Evolutionary conservation across 2,113 vertebrate genomes (phyloP).

Genomic region (Onychorhynchus coronatus): DNA sequence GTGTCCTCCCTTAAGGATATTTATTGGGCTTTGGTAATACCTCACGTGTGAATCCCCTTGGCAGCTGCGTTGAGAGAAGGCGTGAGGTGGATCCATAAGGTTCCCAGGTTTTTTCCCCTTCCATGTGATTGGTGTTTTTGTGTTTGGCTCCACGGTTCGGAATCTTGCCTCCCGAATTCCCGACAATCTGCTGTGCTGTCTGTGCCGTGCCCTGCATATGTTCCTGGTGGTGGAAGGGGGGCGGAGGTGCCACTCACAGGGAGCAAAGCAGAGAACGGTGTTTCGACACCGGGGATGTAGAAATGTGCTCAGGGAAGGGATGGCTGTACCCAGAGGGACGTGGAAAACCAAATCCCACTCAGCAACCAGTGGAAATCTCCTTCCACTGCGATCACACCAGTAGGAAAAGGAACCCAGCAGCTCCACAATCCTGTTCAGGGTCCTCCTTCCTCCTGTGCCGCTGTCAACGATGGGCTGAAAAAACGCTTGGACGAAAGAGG

Average conservation of each 20-base stretch:
- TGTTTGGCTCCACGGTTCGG: background rate
- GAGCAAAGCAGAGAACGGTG: background rate
- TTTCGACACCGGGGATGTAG: accelerated
- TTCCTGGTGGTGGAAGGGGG: background rate
- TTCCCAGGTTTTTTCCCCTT: background rate
- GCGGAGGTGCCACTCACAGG: background rate
- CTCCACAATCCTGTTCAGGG: background rate
- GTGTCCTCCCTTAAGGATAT: background rate
- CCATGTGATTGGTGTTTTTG: background rate
- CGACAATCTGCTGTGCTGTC: background rate
- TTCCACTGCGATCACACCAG: accelerated
- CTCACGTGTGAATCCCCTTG: background rate
- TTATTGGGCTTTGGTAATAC: background rate
- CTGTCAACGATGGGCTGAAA: background rate
- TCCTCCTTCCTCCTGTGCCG: background rate
- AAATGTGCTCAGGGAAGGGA: background rate
- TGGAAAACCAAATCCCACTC: background rate
- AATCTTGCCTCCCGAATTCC: no score
- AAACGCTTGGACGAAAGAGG: background rate
- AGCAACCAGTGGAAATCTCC: background rate
- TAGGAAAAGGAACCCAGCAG: background rate
- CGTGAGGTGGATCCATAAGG: background rate
- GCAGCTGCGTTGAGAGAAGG: background rate
- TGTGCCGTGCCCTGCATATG: background rate
- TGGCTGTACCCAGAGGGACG: background rate